These are phyloP conservation scores for Heteromormyrus szaboi DNA, from an alignment of 2,797 vertebrate genomes.

Conservation along the genomic window DNA sequence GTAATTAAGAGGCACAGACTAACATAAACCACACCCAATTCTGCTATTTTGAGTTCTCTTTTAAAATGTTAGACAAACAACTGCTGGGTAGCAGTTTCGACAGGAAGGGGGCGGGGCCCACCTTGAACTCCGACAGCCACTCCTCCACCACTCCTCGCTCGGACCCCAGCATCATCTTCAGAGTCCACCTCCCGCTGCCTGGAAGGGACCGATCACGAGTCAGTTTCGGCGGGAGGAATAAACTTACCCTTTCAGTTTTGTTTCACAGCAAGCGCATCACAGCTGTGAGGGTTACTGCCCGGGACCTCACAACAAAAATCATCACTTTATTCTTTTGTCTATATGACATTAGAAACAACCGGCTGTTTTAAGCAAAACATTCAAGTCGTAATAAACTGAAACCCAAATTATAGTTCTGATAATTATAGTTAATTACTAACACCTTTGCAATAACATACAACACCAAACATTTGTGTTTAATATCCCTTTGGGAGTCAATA, in stretches of 20 bases:
- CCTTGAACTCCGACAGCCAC: slow-evolving; percentile 99
- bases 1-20: neutral
- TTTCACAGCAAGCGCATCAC: neutral
- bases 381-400: neutral
- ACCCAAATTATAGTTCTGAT: neutral
- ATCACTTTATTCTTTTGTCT: neutral
- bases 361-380: neutral
- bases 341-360: neutral
- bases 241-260: neutral
- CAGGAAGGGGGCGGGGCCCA: slow-evolving; percentile 43
- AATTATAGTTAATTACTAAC: neutral
- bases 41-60: neutral
- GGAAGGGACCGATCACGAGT: slow-evolving; percentile 10
- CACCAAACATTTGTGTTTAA: neutral
- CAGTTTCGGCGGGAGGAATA: neutral
- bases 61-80: neutral
- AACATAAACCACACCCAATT: neutral
- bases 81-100: neutral
- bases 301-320: neutral
- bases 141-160: slow-evolving; percentile 90
- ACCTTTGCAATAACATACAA: neutral
- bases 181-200: slow-evolving; percentile 53
- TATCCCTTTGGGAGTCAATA: neutral
- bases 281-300: neutral
- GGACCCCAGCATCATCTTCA: slow-evolving; percentile 86